Conservation (phyloP, 2,113 vertebrate species). For the Myotis davidii region DNA sequence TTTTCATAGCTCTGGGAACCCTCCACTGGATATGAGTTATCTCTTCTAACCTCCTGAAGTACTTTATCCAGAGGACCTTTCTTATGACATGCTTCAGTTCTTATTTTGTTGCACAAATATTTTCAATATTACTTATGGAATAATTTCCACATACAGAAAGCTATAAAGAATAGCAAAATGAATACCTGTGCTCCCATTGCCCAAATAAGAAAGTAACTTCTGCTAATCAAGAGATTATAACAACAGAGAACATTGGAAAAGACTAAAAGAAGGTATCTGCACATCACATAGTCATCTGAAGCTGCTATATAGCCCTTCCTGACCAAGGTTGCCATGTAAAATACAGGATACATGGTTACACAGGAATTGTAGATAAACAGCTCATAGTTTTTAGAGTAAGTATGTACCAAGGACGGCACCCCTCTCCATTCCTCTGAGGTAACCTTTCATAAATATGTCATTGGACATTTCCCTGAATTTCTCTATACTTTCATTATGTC, state of each 20-base stretch:
- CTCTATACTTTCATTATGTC: background rate
- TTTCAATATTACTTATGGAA: slow-evolving; percentile 36
- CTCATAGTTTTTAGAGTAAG: background rate
- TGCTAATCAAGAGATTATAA: background rate
- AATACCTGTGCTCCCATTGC: background rate
- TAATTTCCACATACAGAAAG: slow-evolving; percentile 21
- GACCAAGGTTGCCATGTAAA: background rate
- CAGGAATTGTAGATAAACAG: slow-evolving; percentile 2
- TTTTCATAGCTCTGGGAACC: background rate
- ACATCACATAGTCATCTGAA: background rate
- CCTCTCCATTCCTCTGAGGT: background rate
- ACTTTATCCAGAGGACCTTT: background rate
- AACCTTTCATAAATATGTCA: background rate
- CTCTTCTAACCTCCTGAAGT: background rate
- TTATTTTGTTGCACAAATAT: background rate
- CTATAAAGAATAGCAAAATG: slow-evolving; percentile 45
- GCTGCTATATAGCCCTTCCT: background rate
- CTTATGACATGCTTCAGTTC: background rate
- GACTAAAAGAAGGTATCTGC: background rate
- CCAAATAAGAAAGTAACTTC: slow-evolving; percentile 35
- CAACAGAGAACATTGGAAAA: background rate
- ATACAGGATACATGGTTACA: background rate
- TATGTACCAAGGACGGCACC: background rate
- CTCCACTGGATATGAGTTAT: background rate
- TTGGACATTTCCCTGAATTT: background rate